Conservation (phyloP, 2,888 invertebrate genomes). For the Petrolisthes manimaculis region DNA sequence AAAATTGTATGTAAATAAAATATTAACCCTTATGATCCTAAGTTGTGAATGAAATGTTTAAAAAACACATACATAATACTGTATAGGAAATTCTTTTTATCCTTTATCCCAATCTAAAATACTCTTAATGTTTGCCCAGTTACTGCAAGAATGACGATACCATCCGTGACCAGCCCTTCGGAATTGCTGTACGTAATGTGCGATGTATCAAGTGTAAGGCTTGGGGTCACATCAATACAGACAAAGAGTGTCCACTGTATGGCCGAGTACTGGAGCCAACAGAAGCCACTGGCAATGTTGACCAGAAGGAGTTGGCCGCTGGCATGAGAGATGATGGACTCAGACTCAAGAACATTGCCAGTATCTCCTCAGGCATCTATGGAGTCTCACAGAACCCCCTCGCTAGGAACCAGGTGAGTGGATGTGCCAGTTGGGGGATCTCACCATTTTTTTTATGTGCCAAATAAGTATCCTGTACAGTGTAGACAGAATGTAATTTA, state of each 20-base stretch:
- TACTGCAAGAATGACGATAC: constrained; percentile 92
- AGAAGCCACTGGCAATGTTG: constrained; percentile 71
- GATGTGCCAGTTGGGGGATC: no score
- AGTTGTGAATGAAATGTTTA: not conserved
- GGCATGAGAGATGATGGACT: constrained; percentile 94
- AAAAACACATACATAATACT: not conserved
- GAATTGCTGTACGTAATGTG: constrained; percentile 96
- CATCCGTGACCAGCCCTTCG: constrained; percentile 98
- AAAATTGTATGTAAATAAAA: not conserved
- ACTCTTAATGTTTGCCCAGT: constrained; percentile 72
- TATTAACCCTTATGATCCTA: not conserved
- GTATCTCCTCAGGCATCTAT: constrained; percentile 60
- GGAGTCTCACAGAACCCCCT: constrained; percentile 71
- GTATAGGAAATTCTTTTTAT: constrained; percentile 5
- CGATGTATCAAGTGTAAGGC: constrained; percentile 98
- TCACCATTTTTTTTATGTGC: no score
- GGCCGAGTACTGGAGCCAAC: constrained; percentile 80
- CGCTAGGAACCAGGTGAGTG: constrained; percentile 68
- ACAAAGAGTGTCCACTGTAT: constrained; percentile 91
- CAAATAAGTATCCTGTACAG: no score
- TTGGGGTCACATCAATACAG: constrained; percentile 98
- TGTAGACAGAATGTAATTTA: no score
- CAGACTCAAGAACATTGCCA: constrained; percentile 79
- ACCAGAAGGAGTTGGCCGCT: constrained; percentile 82
- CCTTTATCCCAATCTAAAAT: not conserved